Percentiles rank a stretch among this genome's conserved stretches.
Evolutionary conservation across 2,888 invertebrate genomes (phyloP).

Genomic region (Polymixis lichenea): DNA sequence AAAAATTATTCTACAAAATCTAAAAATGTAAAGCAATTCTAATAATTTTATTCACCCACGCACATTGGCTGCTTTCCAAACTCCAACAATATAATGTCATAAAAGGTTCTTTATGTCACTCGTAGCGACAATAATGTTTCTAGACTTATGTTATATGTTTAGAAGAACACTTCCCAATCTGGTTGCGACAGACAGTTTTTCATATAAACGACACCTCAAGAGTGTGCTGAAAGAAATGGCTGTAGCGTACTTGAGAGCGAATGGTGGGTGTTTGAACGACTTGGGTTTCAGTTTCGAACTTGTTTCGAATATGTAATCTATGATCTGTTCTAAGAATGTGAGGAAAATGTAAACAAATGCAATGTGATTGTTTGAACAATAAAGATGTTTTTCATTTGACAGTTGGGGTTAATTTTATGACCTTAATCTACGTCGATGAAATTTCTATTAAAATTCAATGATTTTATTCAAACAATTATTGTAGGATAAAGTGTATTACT

Average conservation of each 20-base stretch:
- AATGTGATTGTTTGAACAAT: neutral
- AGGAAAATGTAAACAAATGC: neutral
- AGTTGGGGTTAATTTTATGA: too few species aligned
- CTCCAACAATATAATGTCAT: slow-evolving; percentile 25
- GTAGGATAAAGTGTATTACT: too few species aligned
- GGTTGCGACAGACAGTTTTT: slow-evolving; percentile 48
- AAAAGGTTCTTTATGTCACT: slow-evolving; percentile 52
- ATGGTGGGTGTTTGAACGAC: neutral
- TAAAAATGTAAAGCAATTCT: slow-evolving; percentile 4
- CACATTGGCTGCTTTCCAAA: slow-evolving; percentile 32
- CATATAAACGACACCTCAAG: slow-evolving; percentile 43
- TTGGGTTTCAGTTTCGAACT: too few species aligned
- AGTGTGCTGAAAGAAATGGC: slow-evolving; percentile 45
- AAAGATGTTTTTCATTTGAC: too few species aligned
- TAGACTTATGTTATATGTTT: slow-evolving; percentile 35
- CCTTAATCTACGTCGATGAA: neutral
- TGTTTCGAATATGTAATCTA: neutral
- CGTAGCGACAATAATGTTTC: slow-evolving; percentile 39
- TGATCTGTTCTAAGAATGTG: neutral
- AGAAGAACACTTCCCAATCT: slow-evolving; percentile 48
- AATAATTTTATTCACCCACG: slow-evolving; percentile 16
- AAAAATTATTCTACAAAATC: neutral
- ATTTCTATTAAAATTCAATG: too few species aligned
- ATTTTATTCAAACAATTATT: too few species aligned
- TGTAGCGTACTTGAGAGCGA: slow-evolving; percentile 3